Evolutionary conservation across 2,797 vertebrate species (phyloP).

Genomic region (Dallia pectoralis): DNA sequence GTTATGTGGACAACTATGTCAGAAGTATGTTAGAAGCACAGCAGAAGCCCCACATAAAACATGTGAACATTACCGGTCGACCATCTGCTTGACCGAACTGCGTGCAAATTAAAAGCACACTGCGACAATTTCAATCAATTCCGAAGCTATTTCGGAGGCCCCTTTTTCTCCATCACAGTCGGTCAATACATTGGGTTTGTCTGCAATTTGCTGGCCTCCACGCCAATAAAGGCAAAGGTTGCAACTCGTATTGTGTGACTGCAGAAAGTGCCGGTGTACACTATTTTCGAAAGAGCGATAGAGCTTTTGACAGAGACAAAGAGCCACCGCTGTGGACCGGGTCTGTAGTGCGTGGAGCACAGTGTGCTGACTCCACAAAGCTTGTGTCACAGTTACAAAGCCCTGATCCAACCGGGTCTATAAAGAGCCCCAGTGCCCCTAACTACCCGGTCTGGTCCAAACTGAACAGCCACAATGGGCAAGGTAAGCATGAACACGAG

Average conservation of each 20-base stretch:
- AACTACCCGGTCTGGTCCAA: constrained; percentile 53
- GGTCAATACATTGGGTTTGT: constrained; percentile 13
- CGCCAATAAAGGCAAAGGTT: constrained; percentile 67
- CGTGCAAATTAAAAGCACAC: not conserved
- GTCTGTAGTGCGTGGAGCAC: constrained; percentile 56
- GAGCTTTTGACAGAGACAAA: constrained; percentile 67
- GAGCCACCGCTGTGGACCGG: constrained; percentile 47
- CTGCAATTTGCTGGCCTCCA: constrained; percentile 28
- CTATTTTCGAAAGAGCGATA: constrained; percentile 62
- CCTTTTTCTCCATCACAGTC: not conserved
- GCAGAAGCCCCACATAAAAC: not conserved
- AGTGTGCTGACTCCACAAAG: constrained; percentile 71
- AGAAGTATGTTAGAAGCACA: not conserved
- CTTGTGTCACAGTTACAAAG: constrained; percentile 68
- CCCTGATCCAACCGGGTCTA: constrained; percentile 67
- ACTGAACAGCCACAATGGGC: constrained; percentile 69
- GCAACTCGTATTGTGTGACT: constrained; percentile 65
- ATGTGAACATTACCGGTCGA: not conserved
- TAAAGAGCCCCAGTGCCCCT: constrained; percentile 66
- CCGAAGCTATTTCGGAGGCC: not conserved
- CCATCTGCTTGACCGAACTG: not conserved
- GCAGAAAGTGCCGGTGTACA: constrained; percentile 66
- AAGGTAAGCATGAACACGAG: constrained; percentile 67
- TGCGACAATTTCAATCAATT: constrained; percentile 4
- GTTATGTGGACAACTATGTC: not conserved